Evolutionary conservation across 1,140 invertebrate genomes (phyloP).

Genomic region (Hylaeus volcanicus): DNA sequence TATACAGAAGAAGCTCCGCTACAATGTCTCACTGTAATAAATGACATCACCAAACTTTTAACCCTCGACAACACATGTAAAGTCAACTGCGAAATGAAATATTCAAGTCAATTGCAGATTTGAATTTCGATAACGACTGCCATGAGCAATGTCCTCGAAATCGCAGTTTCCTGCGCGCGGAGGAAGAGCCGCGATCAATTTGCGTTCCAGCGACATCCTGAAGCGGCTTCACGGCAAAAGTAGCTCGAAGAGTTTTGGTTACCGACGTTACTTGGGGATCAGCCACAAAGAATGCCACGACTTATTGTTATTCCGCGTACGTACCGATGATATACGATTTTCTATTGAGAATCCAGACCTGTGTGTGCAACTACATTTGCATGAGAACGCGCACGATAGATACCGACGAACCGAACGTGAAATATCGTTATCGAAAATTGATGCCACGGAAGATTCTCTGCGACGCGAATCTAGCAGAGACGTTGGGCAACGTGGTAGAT

Average conservation of each 20-base stretch:
- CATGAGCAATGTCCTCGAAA: background rate
- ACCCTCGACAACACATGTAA: too few relatives aligned
- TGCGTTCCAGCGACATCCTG: background rate
- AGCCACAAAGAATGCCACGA: conserved; percentile 23
- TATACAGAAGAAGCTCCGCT: too few relatives aligned
- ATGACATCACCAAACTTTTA: too few relatives aligned
- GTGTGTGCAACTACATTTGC: background rate
- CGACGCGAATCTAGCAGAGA: background rate
- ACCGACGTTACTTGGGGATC: background rate
- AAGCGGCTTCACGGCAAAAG: background rate
- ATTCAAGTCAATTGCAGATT: too few relatives aligned
- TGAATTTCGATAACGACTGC: background rate
- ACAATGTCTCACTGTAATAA: too few relatives aligned
- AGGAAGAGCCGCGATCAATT: conserved; percentile 4
- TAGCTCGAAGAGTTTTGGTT: conserved; percentile 14
- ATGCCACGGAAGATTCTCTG: background rate
- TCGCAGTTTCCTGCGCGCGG: background rate
- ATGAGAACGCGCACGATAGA: background rate
- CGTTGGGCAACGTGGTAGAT: background rate
- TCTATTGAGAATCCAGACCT: background rate
- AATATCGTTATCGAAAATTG: conserved; percentile 1
- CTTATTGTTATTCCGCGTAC: conserved; percentile 20
- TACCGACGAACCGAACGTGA: conserved; percentile 13
- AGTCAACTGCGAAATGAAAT: background rate
- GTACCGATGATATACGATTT: conserved; percentile 31